Conservation (phyloP, 2,888 invertebrate species). For the Eilema griseolum region DNA sequence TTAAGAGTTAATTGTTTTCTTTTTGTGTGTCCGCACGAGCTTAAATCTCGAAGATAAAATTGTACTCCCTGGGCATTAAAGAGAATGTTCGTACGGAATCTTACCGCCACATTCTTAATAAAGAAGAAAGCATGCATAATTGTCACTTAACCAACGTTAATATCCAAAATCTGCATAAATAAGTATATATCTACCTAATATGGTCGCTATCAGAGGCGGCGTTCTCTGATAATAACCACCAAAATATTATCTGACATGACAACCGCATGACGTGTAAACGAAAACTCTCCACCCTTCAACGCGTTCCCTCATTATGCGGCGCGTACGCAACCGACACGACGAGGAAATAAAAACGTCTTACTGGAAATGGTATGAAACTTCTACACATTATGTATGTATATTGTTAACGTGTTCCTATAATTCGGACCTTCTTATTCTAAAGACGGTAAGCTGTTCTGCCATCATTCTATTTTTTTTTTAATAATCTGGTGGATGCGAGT, state of each 20-base stretch:
- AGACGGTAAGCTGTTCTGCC: not conserved
- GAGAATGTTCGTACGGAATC: constrained; percentile 51
- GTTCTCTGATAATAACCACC: constrained; percentile 67
- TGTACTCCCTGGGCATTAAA: constrained; percentile 67
- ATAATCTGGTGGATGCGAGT: not conserved
- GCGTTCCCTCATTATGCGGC: constrained; percentile 50
- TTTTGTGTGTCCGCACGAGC: constrained; percentile 60
- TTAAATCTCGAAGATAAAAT: constrained; percentile 59
- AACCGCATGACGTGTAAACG: constrained; percentile 67
- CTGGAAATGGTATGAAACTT: constrained; percentile 38
- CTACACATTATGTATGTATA: not conserved
- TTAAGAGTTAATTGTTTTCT: constrained; percentile 70
- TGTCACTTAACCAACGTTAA: constrained; percentile 28
- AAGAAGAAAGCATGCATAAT: constrained; percentile 22
- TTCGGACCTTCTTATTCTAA: not conserved
- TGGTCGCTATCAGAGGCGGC: constrained; percentile 48
- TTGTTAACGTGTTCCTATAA: not conserved
- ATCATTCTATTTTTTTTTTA: not conserved
- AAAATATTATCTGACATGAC: constrained; percentile 69
- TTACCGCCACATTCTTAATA: not conserved
- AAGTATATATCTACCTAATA: constrained; percentile 31
- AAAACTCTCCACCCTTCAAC: constrained; percentile 66
- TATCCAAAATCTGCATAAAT: constrained; percentile 37
- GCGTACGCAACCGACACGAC: constrained; percentile 40
- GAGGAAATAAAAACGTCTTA: constrained; percentile 29